A percentile compares a stretch with the other conserved stretches of the same genome.
Evolutionary conservation across 2,113 vertebrate genomes (phyloP).

Genomic region (Rattus rattus): DNA sequence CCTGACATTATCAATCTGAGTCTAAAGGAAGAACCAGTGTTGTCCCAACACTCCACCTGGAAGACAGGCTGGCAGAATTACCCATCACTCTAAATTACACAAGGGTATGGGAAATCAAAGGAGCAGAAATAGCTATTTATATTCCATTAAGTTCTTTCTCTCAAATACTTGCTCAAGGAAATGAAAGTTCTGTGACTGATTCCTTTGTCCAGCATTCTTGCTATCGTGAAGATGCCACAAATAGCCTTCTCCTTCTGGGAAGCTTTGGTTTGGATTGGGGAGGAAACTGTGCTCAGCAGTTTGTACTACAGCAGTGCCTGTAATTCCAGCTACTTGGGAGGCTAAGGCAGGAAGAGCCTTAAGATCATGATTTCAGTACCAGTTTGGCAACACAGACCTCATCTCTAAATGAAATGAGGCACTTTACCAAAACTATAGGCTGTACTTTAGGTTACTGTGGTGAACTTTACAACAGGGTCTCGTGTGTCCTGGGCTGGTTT

Average conservation of each 20-base stretch:
- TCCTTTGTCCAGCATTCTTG: neutral
- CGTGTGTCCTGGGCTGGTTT: no score
- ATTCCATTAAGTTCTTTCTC: neutral
- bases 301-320: neutral
- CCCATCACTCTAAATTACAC: neutral
- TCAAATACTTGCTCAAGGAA: neutral
- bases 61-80: neutral
- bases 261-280: neutral
- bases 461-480: neutral
- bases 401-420: neutral
- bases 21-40: neutral
- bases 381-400: neutral
- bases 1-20: neutral
- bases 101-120: neutral
- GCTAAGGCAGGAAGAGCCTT: neutral
- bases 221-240: neutral
- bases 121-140: neutral
- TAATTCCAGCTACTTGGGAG: neutral
- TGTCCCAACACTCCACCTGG: neutral
- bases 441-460: neutral
- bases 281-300: neutral
- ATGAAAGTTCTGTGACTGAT: neutral
- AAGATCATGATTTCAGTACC: neutral
- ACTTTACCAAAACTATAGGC: neutral
- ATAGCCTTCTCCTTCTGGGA: neutral